These are phyloP conservation scores for Pollimyrus isidori DNA, from an alignment of 2,113 vertebrate genomes.

Conservation along the genomic window DNA sequence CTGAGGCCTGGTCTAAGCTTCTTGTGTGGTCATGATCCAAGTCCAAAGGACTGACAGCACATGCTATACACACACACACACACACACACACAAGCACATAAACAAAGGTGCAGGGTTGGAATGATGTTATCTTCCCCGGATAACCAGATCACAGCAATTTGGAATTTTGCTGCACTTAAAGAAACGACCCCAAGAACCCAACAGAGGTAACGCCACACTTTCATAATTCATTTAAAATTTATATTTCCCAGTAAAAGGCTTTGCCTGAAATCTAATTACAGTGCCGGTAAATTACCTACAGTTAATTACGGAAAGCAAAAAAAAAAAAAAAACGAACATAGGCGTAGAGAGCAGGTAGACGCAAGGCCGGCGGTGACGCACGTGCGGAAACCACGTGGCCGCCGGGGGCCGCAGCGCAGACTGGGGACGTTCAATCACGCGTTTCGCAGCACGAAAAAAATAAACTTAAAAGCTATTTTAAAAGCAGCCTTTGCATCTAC, in stretches of 20 bases:
- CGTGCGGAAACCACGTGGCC: not conserved
- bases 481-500: not conserved
- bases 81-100: no score
- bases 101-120: not conserved
- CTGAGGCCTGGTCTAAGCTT: not conserved
- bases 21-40: not conserved
- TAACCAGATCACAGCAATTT: not conserved
- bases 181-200: not conserved
- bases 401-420: not conserved
- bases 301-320: not conserved
- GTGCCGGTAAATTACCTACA: not conserved
- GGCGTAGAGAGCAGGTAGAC: not conserved
- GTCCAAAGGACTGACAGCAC: not conserved
- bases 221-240: not conserved
- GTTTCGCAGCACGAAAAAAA: not conserved
- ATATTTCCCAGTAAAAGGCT: not conserved
- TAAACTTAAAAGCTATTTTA: not conserved
- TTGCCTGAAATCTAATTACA: constrained; percentile 11
- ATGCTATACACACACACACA: not conserved
- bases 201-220: not conserved
- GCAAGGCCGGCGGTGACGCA: not conserved
- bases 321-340: not conserved
- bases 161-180: not conserved
- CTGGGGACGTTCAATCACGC: not conserved
- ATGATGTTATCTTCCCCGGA: not conserved